These are phyloP conservation scores for Eupeodes luniger DNA, from an alignment of 2,888 invertebrate genomes.

Conservation along the genomic window DNA sequence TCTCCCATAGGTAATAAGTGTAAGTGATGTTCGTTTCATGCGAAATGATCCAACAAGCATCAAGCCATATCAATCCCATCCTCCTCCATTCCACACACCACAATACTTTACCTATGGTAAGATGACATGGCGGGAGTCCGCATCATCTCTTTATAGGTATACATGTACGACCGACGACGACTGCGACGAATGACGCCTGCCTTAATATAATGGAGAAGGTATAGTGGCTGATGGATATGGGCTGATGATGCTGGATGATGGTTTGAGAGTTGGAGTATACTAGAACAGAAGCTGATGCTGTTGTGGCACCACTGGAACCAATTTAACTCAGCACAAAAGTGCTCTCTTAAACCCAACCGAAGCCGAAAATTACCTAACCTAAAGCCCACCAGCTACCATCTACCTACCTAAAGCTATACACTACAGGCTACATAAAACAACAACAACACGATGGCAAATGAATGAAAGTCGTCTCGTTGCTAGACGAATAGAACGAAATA, in stretches of 20 bases:
- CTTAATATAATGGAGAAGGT: not conserved
- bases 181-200: no score
- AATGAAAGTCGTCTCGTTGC: constrained; percentile 15
- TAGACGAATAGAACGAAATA: constrained; percentile 24
- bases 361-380: constrained; percentile 71
- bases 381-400: not conserved
- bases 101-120: constrained; percentile 5
- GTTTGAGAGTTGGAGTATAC: not conserved
- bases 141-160: not conserved
- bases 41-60: constrained; percentile 67
- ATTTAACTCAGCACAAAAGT: constrained; percentile 73
- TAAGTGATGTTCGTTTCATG: constrained; percentile 74
- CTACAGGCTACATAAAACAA: no score
- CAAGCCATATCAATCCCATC: constrained; percentile 36
- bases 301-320: constrained; percentile 68
- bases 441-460: not conserved
- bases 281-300: constrained; percentile 11
- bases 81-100: constrained; percentile 14
- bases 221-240: not conserved
- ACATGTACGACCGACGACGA: no score
- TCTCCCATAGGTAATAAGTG: constrained; percentile 75
- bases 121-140: constrained; percentile 58
- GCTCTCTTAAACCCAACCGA: constrained; percentile 66
- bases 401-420: not conserved
- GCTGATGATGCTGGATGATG: not conserved